phyloP scores from a whole-genome alignment of 2,888 invertebrate genomes.

The Dicycla oo region DNA sequence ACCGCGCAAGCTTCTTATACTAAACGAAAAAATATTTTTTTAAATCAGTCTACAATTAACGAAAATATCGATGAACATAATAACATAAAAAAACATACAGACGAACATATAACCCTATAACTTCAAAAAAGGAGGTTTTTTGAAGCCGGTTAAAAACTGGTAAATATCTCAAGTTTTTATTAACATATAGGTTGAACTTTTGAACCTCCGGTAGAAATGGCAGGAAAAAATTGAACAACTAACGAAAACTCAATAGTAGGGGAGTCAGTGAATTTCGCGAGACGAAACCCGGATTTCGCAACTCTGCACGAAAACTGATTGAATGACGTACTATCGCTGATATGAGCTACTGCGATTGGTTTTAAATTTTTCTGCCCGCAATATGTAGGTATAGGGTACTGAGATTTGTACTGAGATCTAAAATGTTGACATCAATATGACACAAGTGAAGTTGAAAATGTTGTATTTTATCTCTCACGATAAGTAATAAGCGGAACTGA shows the following conservation, averaged over 20 bases:
- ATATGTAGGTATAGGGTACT: neutral
- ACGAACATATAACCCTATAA: too few species aligned
- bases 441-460: neutral
- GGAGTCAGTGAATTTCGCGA: constrained; percentile 13
- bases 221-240: neutral
- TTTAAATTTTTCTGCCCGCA: constrained; percentile 11
- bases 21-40: too few species aligned
- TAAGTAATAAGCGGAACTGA: neutral
- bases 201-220: neutral
- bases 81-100: too few species aligned
- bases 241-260: neutral
- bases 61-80: too few species aligned
- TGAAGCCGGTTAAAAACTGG: neutral
- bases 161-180: neutral
- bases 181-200: neutral
- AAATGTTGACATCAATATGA: neutral
- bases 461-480: neutral
- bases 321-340: constrained; percentile 33
- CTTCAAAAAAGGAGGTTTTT: too few species aligned
- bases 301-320: constrained; percentile 41
- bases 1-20: too few species aligned
- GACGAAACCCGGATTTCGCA: constrained; percentile 18
- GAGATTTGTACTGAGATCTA: neutral
- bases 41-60: too few species aligned
- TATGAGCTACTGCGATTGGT: constrained; percentile 13